phyloP scores from a whole-genome alignment of 2,113 vertebrate species.

The Otocyon megalotis region DNA sequence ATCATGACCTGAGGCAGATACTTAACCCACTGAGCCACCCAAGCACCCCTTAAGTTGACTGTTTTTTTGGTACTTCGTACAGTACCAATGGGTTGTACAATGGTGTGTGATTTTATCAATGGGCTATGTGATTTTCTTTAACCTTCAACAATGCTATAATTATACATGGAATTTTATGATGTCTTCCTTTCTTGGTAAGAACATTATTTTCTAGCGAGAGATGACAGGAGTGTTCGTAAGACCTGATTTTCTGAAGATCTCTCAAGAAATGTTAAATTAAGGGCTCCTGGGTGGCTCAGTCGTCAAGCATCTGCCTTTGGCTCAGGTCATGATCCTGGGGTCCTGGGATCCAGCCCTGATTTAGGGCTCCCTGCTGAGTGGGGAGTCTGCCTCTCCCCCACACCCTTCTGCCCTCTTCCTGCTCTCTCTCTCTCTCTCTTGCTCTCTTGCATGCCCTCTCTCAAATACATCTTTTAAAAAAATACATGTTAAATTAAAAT shows the following conservation, averaged over 20 bases:
- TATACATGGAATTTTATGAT: not conserved
- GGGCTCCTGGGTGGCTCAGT: too few species aligned
- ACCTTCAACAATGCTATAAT: not conserved
- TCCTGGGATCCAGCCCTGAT: too few species aligned
- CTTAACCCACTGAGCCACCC: not conserved
- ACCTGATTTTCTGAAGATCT: not conserved
- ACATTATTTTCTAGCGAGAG: not conserved
- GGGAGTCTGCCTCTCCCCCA: too few species aligned
- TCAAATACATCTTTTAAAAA: too few species aligned
- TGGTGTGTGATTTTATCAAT: not conserved
- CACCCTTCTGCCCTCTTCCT: too few species aligned
- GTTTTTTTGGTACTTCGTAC: not conserved
- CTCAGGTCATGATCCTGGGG: too few species aligned
- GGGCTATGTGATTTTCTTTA: not conserved
- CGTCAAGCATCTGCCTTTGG: too few species aligned
- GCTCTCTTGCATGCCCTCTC: too few species aligned
- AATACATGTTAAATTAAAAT: not conserved
- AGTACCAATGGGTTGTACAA: too few species aligned
- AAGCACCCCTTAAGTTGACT: not conserved
- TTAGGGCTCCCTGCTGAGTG: too few species aligned
- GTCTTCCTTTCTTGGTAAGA: slow-evolving; percentile 20
- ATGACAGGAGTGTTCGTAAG: not conserved
- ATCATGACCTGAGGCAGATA: not conserved
- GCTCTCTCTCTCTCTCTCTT: too few species aligned
- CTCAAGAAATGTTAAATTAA: not conserved